phyloP scores from a whole-genome alignment of 2,888 invertebrate species.

The Zaprionus obscuricornis region DNA sequence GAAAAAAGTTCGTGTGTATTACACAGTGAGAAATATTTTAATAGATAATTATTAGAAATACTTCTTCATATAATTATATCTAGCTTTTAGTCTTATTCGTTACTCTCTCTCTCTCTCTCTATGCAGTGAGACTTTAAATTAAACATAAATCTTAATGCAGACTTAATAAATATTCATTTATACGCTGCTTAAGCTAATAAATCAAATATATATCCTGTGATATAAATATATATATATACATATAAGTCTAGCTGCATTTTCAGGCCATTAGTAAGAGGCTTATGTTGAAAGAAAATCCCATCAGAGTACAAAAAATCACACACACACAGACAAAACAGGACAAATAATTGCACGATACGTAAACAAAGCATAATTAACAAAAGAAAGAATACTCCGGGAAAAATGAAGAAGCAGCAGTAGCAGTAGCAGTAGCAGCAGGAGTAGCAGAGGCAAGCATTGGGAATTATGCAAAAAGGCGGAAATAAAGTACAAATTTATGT shows the following conservation, averaged over 20 bases:
- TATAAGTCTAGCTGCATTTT: conserved; percentile 36
- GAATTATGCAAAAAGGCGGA: conserved; percentile 68
- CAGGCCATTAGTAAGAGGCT: conserved; percentile 24
- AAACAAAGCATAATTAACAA: conserved; percentile 71
- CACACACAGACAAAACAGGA: conserved; percentile 8
- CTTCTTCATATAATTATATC: no score
- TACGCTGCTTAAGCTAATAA: conserved; percentile 34
- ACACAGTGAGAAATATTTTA: no score
- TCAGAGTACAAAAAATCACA: conserved; percentile 10
- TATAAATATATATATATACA: background rate
- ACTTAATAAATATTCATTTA: no score
- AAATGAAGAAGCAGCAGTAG: no score
- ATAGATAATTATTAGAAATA: no score
- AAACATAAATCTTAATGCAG: background rate
- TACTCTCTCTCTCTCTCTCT: no score
- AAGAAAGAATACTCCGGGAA: conserved; percentile 35
- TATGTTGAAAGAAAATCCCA: conserved; percentile 15
- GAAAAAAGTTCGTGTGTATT: no score
- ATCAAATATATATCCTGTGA: conserved; percentile 40
- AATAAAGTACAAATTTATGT: conserved; percentile 74
- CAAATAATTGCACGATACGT: conserved; percentile 50
- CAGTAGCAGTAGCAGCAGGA: background rate
- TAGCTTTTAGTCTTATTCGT: no score
- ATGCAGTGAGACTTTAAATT: background rate
- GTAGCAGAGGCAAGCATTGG: conserved; percentile 35